These are phyloP conservation scores for Chironomus tepperi DNA, from an alignment of 1,140 invertebrate genomes.

Conservation along the genomic window DNA sequence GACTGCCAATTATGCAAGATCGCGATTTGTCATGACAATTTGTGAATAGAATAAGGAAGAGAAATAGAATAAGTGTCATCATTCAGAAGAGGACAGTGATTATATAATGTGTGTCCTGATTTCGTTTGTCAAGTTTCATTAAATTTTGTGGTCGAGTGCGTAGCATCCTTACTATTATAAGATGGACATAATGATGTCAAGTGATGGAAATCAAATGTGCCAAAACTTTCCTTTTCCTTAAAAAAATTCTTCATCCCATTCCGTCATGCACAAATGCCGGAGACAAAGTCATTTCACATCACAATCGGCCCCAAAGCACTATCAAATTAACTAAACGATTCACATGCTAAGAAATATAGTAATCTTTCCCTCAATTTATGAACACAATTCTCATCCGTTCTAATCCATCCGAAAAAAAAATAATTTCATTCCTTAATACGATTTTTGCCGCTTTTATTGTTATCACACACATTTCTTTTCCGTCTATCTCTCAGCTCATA, in stretches of 20 bases:
- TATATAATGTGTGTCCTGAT: too few relatives aligned
- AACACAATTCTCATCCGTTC: neutral
- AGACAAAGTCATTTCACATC: neutral
- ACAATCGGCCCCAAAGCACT: neutral
- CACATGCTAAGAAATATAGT: neutral
- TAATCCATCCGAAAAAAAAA: neutral
- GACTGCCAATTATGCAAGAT: constrained; percentile 20
- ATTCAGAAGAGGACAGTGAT: too few relatives aligned
- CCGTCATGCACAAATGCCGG: neutral
- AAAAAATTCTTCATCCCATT: neutral
- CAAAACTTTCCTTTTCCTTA: too few relatives aligned
- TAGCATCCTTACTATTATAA: neutral
- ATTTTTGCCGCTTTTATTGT: constrained; percentile 23
- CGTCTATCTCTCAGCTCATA: too few relatives aligned
- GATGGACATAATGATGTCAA: neutral
- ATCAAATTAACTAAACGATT: constrained; percentile 24
- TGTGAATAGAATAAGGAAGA: neutral
- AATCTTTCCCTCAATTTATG: neutral
- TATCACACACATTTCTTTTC: neutral
- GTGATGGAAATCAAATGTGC: neutral
- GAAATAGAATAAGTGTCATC: too few relatives aligned
- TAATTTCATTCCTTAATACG: constrained; percentile 19
- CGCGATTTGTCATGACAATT: neutral
- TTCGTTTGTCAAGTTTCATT: too few relatives aligned
- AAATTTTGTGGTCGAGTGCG: neutral